Base-by-base conservation (phyloP, 2,797 vertebrate genomes). In the Eulemur rubriventer region DNA sequence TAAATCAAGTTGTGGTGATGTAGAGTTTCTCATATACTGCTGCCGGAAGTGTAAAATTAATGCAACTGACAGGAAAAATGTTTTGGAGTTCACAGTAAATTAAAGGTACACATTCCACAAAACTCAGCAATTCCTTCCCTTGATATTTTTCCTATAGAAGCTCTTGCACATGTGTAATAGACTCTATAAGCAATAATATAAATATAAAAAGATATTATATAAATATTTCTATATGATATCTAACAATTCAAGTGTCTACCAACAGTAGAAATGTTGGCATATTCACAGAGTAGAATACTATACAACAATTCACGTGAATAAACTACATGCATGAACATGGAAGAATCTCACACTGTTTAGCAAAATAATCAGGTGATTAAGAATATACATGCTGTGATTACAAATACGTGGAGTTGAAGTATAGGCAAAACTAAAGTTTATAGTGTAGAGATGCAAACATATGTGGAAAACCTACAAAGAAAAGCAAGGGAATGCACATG, bases 51-150 rank as follows among this genome's bases (percentile, higher is more conserved):
- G 12, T 69, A 96, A 94, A 94, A 92, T n/a, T 26, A 30, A 67
- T 94, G 33, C 41, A 46, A 83, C 57, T 20, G 20, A 80, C 1
- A 26, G 63, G 61, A 55, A 72, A 69, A 92, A 48, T n/a, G 89
- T 30, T 87, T 84, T 63, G 59, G 24, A 63, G 83, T 84, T 87
- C 90, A 59, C 82, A 91, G 59, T 93, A 96, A 91, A 61, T 61
- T 35, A 65, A 93, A 65, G 63, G 50, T 4, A 11, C 50, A 70
- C 9, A 89, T n/a, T 70, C 30, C 52, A 33, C 43, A 75, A 94
- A 90, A 92, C n/a, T 65, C 85, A 90, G 12, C 61, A 86, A 33
- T 89, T 93, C 67, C 46, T 95, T 69, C 55, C 33, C 18, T 95
- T 86, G 16, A 17, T 81, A 80, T 82, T 55, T 94, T 85, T 89